phyloP scores from a whole-genome alignment of 2,797 vertebrate species.

The Spinibarbus caldwelli region DNA sequence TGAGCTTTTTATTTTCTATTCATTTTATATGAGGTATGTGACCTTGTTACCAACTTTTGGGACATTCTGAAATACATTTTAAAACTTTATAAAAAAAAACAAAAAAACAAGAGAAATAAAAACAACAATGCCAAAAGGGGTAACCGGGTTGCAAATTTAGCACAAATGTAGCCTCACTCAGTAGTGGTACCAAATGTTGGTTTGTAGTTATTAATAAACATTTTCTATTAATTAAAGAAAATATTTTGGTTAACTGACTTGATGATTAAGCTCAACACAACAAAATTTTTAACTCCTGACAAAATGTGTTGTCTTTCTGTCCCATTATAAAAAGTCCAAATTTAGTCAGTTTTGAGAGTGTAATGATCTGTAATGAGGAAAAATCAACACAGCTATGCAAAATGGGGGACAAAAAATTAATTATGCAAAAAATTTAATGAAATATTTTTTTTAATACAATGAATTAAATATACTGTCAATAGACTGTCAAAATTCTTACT shows the following conservation, averaged over 20 bases:
- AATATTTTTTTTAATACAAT: not conserved
- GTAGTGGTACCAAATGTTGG: not conserved
- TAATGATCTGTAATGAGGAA: not conserved
- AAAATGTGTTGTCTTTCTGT: not conserved
- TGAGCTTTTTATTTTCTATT: not conserved
- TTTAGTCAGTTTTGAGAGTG: not conserved
- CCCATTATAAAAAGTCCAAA: not conserved
- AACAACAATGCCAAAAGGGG: not conserved
- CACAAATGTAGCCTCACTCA: not conserved
- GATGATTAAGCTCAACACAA: not conserved
- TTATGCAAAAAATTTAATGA: too few species aligned
- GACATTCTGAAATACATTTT: not conserved
- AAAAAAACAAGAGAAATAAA: too few species aligned
- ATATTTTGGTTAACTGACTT: not conserved
- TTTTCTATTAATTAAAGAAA: not conserved
- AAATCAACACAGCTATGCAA: not conserved
- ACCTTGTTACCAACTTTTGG: not conserved
- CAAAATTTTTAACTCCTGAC: too few species aligned
- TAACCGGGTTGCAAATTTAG: not conserved
- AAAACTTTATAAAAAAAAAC: not conserved
- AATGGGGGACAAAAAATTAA: too few species aligned
- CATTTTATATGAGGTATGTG: not conserved
- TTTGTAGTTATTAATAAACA: not conserved
- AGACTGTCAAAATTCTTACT: not conserved
- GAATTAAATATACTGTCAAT: not conserved